Base-by-base conservation (phyloP, 1,140 invertebrate species). In the Aphaenogaster rudis region DNA sequence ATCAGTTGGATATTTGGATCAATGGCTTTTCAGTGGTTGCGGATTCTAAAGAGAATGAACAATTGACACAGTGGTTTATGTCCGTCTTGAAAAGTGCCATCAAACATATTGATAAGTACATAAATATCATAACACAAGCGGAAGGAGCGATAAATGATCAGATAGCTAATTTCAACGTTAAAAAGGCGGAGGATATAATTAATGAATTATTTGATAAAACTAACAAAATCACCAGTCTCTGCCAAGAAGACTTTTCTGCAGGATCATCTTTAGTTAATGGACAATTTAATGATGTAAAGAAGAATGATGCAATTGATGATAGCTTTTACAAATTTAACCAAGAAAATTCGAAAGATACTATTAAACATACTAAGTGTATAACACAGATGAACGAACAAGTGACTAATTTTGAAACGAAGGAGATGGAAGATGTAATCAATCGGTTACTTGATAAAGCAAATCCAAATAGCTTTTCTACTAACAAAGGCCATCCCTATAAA, bases 1-100 rank as follows among this genome's bases (percentile, higher is more conserved):
- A 96, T 80, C 97, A 97, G 93, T 96, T 97, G 50, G 96, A 97
- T 92, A 95, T 97, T 78, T 96, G 97, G 96, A 93, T 97, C 15
- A 96, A 97, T 90, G 95, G 96, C 2, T 93, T 96, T 45, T 91
- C 88, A 7, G 59, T 89, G 64, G 81, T 95, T 36, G 79, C 94
- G 81, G 77, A 82, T 78, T 69, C 92, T n/a, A 88, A 95, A 36
- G 88, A 95, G 33, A 94, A 88, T 81, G 63, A 87, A 0, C 85
- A 93, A 86, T 17, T 94, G 45, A 87, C 89, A n/a, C 54, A 84
- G 17, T 95, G 93, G 94, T 93, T 96, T 77, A 81, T 92, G 45
- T 93, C 93, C 71, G 80, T 91, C 15, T 28, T 95, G 15, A 93
- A 94, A 89, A 88, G 76, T 61, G 66, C 92, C 39, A 77, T 66